A percentile compares a stretch with the other conserved stretches of the same genome.
Conservation (phyloP, 2,888 invertebrate genomes). For the Himalopsyche japonica region DNA sequence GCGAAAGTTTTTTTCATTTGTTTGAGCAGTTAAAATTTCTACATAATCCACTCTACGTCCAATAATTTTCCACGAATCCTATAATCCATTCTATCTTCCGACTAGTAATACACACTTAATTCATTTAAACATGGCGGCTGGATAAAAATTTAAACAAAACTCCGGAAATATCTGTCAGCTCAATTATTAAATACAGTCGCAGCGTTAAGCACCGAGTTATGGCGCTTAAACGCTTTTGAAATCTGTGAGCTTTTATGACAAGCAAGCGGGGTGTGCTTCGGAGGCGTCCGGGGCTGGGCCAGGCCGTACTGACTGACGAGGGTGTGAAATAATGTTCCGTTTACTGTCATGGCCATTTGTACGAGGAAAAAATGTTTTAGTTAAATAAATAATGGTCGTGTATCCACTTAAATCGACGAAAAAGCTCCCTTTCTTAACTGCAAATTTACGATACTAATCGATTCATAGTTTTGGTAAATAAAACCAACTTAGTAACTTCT, state of each 20-base stretch:
- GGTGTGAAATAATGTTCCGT: slow-evolving; percentile 20
- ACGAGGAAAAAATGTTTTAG: slow-evolving; percentile 17
- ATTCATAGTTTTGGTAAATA: no score
- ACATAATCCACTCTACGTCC: no score
- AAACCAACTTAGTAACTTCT: no score
- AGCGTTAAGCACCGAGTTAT: background rate
- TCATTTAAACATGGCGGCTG: background rate
- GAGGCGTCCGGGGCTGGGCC: background rate
- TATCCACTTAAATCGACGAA: slow-evolving; percentile 21
- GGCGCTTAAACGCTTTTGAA: background rate
- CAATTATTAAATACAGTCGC: background rate
- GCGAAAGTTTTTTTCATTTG: no score
- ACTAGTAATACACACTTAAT: background rate
- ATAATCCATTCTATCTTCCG: background rate
- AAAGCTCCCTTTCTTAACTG: background rate
- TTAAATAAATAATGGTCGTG: slow-evolving; percentile 31
- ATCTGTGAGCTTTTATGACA: slow-evolving; percentile 21
- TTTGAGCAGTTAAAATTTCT: no score
- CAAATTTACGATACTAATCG: background rate
- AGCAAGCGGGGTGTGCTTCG: background rate
- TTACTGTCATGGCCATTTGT: slow-evolving; percentile 14
- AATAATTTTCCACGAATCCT: no score
- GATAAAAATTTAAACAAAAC: background rate
- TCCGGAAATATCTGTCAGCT: background rate
- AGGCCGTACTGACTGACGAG: slow-evolving; percentile 9